A percentile compares a stretch with the other conserved stretches of the same genome.
These are phyloP conservation scores for Amphiprion percula DNA, from an alignment of 2,113 vertebrate species.

Conservation along the genomic window DNA sequence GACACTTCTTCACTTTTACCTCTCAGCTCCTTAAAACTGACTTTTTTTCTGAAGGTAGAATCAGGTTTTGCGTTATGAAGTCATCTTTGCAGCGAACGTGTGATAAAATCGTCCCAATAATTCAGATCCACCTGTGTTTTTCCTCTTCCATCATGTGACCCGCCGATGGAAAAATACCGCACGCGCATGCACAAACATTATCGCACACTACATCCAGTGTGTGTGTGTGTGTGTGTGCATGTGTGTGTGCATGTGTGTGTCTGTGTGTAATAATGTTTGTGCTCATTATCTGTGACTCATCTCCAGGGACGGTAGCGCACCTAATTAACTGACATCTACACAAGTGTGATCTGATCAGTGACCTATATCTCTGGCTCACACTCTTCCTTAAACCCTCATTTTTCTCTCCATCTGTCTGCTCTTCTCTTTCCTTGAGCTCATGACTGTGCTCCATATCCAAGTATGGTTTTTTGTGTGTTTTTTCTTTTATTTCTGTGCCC, in stretches of 20 bases:
- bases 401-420: background rate
- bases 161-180: conserved; percentile 1
- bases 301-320: conserved; percentile 30
- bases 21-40: no score
- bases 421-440: background rate
- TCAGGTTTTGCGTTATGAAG: no score
- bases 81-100: no score
- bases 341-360: conserved; percentile 36
- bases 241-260: background rate
- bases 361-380: conserved; percentile 10
- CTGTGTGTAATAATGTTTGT: conserved; percentile 4
- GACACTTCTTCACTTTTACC: no score
- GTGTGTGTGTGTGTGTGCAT: background rate
- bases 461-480: background rate
- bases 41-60: no score
- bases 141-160: background rate
- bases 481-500: background rate
- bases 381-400: background rate
- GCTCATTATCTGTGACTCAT: conserved; percentile 24
- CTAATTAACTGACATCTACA: conserved; percentile 54
- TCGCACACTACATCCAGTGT: no score
- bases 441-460: background rate
- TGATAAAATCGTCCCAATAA: no score
- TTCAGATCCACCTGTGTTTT: background rate
- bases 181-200: background rate